Conservation (phyloP, 1,140 invertebrate genomes). For the Halesus radiatus region DNA sequence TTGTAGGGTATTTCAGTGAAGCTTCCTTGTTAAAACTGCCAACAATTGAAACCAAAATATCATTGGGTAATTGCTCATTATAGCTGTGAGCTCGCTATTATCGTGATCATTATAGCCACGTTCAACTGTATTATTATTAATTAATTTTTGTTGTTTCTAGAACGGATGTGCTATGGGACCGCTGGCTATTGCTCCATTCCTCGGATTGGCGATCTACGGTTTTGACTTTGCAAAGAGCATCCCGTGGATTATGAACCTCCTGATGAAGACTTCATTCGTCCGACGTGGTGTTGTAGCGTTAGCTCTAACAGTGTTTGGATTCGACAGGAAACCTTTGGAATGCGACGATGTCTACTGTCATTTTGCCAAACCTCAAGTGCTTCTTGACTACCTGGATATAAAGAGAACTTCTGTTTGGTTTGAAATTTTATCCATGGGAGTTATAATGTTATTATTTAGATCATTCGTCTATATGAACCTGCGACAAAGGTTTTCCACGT, state of each 20-base stretch:
- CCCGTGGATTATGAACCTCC: slow-evolving; percentile 70
- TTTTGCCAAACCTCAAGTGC: slow-evolving; percentile 72
- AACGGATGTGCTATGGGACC: slow-evolving; percentile 77
- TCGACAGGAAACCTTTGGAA: slow-evolving; percentile 70
- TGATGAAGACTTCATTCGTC: slow-evolving; percentile 76
- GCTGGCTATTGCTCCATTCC: slow-evolving; percentile 73
- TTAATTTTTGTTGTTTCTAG: slow-evolving; percentile 62
- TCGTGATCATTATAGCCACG: too few relatives aligned
- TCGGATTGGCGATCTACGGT: slow-evolving; percentile 76
- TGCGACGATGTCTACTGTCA: slow-evolving; percentile 75
- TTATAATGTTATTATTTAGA: slow-evolving; percentile 70
- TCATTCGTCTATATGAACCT: slow-evolving; percentile 71
- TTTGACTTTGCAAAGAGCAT: slow-evolving; percentile 77
- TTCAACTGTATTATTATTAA: too few relatives aligned
- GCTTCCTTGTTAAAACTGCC: too few relatives aligned
- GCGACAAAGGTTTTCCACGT: slow-evolving; percentile 70
- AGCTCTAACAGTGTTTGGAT: slow-evolving; percentile 74
- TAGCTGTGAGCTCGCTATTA: too few relatives aligned
- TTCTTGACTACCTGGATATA: slow-evolving; percentile 72
- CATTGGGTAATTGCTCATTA: too few relatives aligned
- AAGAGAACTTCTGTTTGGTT: slow-evolving; percentile 69
- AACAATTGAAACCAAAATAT: too few relatives aligned
- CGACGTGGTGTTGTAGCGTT: slow-evolving; percentile 74
- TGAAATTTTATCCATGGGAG: slow-evolving; percentile 69
- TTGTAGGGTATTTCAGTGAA: too few relatives aligned